A percentile compares a stretch with the other conserved stretches of the same genome.
Evolutionary conservation across 92 coral and sea anemone species (phyloP).

Genomic region (Meandrina meandrites): DNA sequence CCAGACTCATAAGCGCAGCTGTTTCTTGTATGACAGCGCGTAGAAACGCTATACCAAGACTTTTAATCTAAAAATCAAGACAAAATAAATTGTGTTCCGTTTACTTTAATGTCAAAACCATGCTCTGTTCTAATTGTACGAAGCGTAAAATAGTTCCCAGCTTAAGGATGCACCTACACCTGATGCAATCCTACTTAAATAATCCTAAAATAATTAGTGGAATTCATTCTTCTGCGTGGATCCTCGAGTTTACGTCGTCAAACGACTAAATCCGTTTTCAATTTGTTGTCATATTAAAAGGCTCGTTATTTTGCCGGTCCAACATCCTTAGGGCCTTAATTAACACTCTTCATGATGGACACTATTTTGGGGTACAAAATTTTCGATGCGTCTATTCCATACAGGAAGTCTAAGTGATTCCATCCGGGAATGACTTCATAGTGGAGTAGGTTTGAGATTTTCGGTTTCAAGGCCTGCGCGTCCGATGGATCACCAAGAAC

Average conservation of each 20-base stretch:
- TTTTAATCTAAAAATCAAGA: not conserved
- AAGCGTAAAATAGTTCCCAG: not conserved
- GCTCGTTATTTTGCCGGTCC: not conserved
- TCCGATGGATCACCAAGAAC: slow-evolving; percentile 80
- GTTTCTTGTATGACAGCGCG: slow-evolving; percentile 6
- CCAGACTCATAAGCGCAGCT: not conserved
- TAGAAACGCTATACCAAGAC: not conserved
- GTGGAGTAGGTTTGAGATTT: slow-evolving; percentile 60
- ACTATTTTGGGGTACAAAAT: slow-evolving; percentile 67
- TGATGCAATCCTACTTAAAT: not conserved
- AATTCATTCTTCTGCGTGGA: not conserved
- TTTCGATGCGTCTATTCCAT: slow-evolving; percentile 69
- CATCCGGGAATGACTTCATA: slow-evolving; percentile 66
- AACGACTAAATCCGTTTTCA: not conserved
- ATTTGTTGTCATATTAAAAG: not conserved
- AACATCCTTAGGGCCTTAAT: not conserved
- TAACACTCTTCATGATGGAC: slow-evolving; percentile 19
- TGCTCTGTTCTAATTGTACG: not conserved
- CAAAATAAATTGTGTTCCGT: not conserved
- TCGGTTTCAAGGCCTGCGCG: slow-evolving; percentile 58
- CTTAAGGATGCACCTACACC: not conserved
- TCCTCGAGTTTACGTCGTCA: no score
- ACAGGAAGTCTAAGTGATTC: slow-evolving; percentile 81
- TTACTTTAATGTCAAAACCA: not conserved
- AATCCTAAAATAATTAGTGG: not conserved